These are phyloP conservation scores for Allacma fusca DNA, from an alignment of 2,888 invertebrate genomes.

Conservation along the genomic window DNA sequence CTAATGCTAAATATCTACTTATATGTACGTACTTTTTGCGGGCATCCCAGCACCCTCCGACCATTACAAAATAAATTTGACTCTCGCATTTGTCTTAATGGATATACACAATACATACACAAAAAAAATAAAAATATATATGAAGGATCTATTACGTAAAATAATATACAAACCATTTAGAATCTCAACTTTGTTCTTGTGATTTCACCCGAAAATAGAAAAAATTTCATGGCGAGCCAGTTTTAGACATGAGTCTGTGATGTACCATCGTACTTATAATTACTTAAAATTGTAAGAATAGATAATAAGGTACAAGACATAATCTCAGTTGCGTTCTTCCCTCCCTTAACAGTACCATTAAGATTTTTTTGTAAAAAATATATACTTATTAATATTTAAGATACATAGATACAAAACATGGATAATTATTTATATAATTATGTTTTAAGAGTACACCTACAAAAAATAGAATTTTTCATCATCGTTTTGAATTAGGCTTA, in stretches of 20 bases:
- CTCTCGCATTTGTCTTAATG: neutral
- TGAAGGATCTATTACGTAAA: neutral
- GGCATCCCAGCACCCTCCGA: neutral
- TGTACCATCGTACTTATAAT: neutral
- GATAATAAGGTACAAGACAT: neutral
- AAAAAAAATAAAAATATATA: neutral
- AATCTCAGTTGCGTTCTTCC: neutral
- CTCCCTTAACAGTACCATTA: neutral
- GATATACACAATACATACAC: neutral
- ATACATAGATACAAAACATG: slow-evolving; percentile 9
- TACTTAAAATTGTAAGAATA: neutral
- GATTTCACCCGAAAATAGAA: neutral
- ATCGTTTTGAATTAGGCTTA: slow-evolving; percentile 38
- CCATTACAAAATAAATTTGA: neutral
- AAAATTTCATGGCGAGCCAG: neutral
- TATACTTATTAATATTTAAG: neutral
- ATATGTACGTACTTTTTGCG: neutral
- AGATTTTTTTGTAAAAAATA: slow-evolving; percentile 1
- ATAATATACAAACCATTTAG: neutral
- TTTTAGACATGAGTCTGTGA: neutral
- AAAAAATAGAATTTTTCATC: slow-evolving; percentile 2
- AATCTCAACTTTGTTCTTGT: slow-evolving; percentile 3
- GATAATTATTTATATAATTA: neutral
- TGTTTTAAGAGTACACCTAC: neutral
- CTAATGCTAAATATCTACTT: neutral